phyloP scores from a whole-genome alignment of 2,113 vertebrate species.

The Zosterops pallidus region DNA sequence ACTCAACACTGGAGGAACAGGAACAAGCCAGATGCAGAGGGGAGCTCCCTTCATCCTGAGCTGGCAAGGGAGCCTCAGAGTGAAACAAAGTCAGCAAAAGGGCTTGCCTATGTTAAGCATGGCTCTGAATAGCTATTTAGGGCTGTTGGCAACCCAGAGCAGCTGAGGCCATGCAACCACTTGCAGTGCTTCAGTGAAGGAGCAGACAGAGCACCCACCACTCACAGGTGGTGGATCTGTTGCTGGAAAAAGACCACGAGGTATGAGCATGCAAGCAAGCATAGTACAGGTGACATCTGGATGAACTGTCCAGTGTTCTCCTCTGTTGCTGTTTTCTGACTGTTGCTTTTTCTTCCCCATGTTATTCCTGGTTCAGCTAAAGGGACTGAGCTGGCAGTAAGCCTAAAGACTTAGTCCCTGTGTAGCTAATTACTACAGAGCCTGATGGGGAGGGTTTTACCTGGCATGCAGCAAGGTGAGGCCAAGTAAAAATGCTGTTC shows the following conservation, averaged over 20 bases:
- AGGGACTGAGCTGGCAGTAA: not conserved
- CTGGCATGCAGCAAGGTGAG: rapidly evolving
- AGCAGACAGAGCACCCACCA: not conserved
- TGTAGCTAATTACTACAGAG: not conserved
- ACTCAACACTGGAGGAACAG: not conserved
- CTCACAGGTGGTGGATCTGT: not conserved
- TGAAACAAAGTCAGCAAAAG: not conserved
- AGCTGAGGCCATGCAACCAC: not conserved
- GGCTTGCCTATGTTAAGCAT: not conserved
- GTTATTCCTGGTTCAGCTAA: not conserved
- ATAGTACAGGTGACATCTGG: rapidly evolving
- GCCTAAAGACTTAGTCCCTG: not conserved
- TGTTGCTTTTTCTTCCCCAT: not conserved
- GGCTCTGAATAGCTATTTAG: not conserved
- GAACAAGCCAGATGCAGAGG: not conserved
- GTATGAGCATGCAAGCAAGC: not conserved
- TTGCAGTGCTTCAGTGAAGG: not conserved
- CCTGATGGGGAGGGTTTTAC: not conserved
- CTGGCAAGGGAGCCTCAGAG: not conserved
- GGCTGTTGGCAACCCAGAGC: not conserved
- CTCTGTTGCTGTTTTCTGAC: not conserved
- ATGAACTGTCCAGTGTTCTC: not conserved
- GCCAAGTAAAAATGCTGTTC: not conserved
- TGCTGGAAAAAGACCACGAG: not conserved
- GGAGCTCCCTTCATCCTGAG: not conserved